Base-by-base conservation (phyloP, 2,113 vertebrate genomes). In the Hemiprocne comata region DNA sequence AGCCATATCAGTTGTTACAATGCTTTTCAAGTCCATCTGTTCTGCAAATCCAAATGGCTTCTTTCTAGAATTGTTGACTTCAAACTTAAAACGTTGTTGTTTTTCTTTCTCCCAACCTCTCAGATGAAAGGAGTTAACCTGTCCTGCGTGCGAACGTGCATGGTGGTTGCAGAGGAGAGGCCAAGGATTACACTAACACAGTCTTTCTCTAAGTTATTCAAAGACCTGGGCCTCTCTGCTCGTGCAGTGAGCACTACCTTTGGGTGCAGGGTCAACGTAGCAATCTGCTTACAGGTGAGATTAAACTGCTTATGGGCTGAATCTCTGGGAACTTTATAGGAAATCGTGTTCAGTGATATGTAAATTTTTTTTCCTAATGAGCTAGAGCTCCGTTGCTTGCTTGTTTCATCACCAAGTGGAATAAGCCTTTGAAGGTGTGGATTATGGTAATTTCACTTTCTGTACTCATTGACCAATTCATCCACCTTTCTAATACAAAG, bases 201-300 rank as follows among this genome's bases (percentile, higher is more conserved):
- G 96, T 98, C 99, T 54, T 99, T 99, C 98, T 99, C 99, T 7
- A 99, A 99, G 98, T 98, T 99, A 46, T 99, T 99, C 98, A 99
- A 99, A 82, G 99, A 99, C 97, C 95, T 99, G 96, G 99, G 99
- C 31, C 98, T 99, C 33, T 99, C 99, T 2, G 97, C 98, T 0
- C 98, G 99, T 1, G 99, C 99, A 1, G 99, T 99, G 88, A 99
- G 99, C 99, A 99, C 99, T 89, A 99, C 99, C 3, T 99, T 99
- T 4, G 99, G 99, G 58, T 99, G 99, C 98, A 98, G 99, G 79
- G 99, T 99, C 97, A 99, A 99, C 3, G 98, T 99, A 65, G 99
- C 99, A 6, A 98, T 99, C 74, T 99, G 99, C 97, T 98, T 99
- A 84, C 99, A 99, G 99, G 99, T 99, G 95, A 97, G 98, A 29